Percentiles rank a stretch among this genome's conserved stretches.
These are phyloP conservation scores for Thera obeliscata DNA, from an alignment of 2,888 invertebrate genomes.

Conservation along the genomic window DNA sequence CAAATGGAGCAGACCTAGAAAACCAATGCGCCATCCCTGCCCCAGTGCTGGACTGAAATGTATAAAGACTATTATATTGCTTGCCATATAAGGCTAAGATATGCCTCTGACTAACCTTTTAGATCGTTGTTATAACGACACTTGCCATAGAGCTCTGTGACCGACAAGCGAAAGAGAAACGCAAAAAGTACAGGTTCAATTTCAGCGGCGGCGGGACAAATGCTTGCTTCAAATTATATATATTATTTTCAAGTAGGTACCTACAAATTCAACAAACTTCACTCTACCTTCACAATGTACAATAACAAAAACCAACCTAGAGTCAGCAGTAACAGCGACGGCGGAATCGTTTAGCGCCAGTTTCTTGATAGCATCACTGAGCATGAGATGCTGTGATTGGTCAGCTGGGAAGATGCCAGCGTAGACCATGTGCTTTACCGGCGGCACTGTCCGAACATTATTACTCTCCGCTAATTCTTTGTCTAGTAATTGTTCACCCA, in stretches of 20 bases:
- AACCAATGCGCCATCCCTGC: slow-evolving; percentile 95
- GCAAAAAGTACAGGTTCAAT: too few species aligned
- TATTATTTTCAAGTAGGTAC: too few species aligned
- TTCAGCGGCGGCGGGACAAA: too few species aligned
- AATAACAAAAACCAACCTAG: slow-evolving; percentile 80
- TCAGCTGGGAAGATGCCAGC: slow-evolving; percentile 93
- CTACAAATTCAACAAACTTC: too few species aligned
- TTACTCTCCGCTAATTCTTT: slow-evolving; percentile 57
- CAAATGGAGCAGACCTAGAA: slow-evolving; percentile 93
- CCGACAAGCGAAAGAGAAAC: too few species aligned
- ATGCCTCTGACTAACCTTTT: too few species aligned
- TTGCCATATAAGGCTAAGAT: too few species aligned
- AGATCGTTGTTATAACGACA: too few species aligned
- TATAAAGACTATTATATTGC: not conserved
- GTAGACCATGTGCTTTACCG: slow-evolving; percentile 80
- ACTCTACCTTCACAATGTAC: not conserved
- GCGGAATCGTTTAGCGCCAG: slow-evolving; percentile 97
- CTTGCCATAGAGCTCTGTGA: too few species aligned
- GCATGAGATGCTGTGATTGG: slow-evolving; percentile 90
- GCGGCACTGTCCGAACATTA: slow-evolving; percentile 50
- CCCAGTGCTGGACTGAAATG: slow-evolving; percentile 91
- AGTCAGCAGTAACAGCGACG: slow-evolving; percentile 91
- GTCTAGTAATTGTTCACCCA: slow-evolving; percentile 73
- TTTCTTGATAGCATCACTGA: slow-evolving; percentile 94
- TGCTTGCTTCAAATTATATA: too few species aligned